Base-by-base conservation (phyloP, 1,140 invertebrate species). In the Pissodes strobi region DNA sequence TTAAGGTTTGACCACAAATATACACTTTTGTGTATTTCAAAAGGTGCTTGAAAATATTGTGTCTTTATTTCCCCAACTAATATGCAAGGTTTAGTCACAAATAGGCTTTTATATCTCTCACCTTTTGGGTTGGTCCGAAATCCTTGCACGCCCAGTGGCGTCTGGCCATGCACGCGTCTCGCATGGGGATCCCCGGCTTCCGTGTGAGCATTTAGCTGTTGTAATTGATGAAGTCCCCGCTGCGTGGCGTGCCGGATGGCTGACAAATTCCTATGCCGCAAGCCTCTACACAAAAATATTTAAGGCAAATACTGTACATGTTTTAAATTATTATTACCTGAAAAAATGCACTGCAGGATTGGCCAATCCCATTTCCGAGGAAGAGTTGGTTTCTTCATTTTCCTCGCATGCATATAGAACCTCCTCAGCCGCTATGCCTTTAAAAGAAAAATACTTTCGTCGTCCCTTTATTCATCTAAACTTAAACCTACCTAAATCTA, bases 331-430 rank as follows among this genome's bases (percentile, higher is more conserved):
- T n/a, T n/a, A 10, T 53, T 56, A 91, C 82, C 91, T 87, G 75
- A 96, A 93, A 79, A 96, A 93, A 76, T 96, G 94, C 15, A 97
- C 88, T 23, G 95, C 94, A 1, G 94, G 94, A 83, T 97, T 97
- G 2, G 93, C 92, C 62, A 95, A 78, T 0, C 91, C 91, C 69
- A 87, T 81, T 75, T 93, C 91, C 15, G 87, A 82, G 45, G 85
- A 83, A 0, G 81, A 69, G 8, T 78, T 78, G 0, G 77, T 79
- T 0, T 79, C n/a, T 81, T 79, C 23, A 85, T 81, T 90, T 76
- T 98, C 96, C 78, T 99, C 95, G 76, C 96, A 99, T 1, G 97
- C 97, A 57, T 88, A 90, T 6, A 99, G 80, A 13, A 99, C 95
- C 75, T 99, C 97, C 78, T 98, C 96, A 0, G 95, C 96, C 57